A percentile compares a stretch with the other conserved stretches of the same genome.
Evolutionary conservation across 2,797 vertebrate genomes (phyloP).

Genomic region (Melanotaenia maccullochi): DNA sequence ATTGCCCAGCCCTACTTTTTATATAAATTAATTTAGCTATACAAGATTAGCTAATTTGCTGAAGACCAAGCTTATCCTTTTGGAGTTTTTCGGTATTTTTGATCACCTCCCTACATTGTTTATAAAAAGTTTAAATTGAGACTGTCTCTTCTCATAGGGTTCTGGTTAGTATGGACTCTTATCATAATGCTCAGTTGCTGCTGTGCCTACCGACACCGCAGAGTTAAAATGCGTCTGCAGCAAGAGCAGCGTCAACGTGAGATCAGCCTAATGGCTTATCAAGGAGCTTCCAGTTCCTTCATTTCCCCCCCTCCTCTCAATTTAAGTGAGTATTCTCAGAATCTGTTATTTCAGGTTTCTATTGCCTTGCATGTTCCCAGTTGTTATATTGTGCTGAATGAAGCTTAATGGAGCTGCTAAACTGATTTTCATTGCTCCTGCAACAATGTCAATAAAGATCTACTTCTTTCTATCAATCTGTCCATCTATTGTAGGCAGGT

Average conservation of each 20-base stretch:
- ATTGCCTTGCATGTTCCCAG: neutral
- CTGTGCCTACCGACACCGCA: constrained; percentile 87
- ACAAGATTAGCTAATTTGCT: neutral
- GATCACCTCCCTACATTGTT: neutral
- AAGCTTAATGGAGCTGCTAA: too few species aligned
- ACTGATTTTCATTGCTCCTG: too few species aligned
- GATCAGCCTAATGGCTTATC: constrained; percentile 90
- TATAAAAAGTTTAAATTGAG: constrained; percentile 6
- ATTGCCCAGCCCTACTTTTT: too few species aligned
- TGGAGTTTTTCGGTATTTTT: neutral
- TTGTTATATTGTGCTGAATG: neutral
- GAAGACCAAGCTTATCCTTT: neutral
- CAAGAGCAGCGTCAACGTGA: constrained; percentile 88
- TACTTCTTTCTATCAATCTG: too few species aligned
- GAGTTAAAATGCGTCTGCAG: constrained; percentile 88
- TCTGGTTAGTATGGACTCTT: constrained; percentile 90
- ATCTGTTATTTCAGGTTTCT: neutral
- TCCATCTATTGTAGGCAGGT: neutral
- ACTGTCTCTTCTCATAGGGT: constrained; percentile 75
- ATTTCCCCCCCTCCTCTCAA: constrained; percentile 83
- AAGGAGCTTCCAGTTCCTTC: constrained; percentile 86
- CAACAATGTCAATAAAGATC: too few species aligned
- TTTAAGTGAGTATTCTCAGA: constrained; percentile 77
- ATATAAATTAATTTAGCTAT: too few species aligned
- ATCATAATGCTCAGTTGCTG: constrained; percentile 90